Conservation (phyloP, 2,888 invertebrate genomes). For the Mamestra brassicae region DNA sequence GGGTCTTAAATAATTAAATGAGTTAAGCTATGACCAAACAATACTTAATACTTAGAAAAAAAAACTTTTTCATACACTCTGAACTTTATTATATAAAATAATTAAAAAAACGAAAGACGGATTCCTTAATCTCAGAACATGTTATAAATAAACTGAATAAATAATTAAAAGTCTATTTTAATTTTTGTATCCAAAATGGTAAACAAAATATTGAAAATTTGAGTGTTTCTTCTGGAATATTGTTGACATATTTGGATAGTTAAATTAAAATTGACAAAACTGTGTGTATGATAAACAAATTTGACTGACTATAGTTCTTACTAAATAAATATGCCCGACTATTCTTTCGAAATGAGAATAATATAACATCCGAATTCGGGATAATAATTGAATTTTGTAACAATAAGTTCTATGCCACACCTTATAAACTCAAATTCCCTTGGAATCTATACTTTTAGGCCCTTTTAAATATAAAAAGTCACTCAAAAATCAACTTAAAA, state of each 20-base stretch:
- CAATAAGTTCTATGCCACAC: not conserved
- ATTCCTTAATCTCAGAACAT: constrained; percentile 45
- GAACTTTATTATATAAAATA: constrained; percentile 20
- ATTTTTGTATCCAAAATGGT: constrained; percentile 1
- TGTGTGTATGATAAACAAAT: not conserved
- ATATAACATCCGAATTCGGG: not conserved
- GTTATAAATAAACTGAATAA: constrained; percentile 10
- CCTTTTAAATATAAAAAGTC: no score
- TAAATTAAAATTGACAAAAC: not conserved
- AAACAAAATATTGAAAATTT: not conserved
- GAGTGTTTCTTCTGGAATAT: not conserved
- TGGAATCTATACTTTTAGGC: not conserved
- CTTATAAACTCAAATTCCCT: no score
- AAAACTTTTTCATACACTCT: constrained; percentile 21
- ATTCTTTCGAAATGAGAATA: not conserved
- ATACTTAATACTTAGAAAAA: constrained; percentile 44
- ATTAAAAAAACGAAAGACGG: constrained; percentile 19
- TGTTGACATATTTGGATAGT: constrained; percentile 17
- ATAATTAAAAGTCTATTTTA: not conserved
- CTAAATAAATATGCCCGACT: not conserved
- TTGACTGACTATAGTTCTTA: constrained; percentile 31
- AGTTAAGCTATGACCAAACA: constrained; percentile 59
- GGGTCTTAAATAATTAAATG: constrained; percentile 26
- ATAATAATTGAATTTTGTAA: not conserved
- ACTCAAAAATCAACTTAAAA: not conserved